Percentiles rank a stretch among this genome's conserved stretches.
phyloP scores from a whole-genome alignment of 2,888 invertebrate species.

The Pristionchus exspectatus region DNA sequence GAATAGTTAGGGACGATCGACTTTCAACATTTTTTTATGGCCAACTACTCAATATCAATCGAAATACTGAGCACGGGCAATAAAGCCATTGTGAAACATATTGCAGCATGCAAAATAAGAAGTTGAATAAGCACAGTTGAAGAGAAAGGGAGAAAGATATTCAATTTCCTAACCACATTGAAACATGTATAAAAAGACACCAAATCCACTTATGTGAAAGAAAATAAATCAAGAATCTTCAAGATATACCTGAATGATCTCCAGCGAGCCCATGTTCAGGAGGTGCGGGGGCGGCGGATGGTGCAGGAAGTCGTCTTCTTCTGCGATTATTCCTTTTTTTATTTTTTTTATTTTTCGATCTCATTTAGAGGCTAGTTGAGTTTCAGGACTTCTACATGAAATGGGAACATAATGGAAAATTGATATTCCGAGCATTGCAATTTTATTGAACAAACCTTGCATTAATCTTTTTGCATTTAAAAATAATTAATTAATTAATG shows the following conservation, averaged over 20 bases:
- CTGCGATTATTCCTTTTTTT: neutral
- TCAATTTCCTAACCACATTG: no score
- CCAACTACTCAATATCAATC: neutral
- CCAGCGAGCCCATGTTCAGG: conserved; percentile 41
- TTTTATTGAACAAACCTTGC: no score
- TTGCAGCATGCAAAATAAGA: no score
- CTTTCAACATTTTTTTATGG: neutral
- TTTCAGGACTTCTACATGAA: neutral
- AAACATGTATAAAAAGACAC: no score
- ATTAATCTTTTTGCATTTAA: neutral
- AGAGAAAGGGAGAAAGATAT: no score
- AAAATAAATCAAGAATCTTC: no score
- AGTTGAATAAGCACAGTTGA: neutral
- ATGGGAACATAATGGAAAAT: no score
- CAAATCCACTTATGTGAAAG: no score
- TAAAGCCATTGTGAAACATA: neutral
- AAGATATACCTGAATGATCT: conserved; percentile 48
- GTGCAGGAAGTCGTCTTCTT: conserved; percentile 48
- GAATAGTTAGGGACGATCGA: neutral
- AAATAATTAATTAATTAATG: no score
- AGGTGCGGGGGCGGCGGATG: conserved; percentile 52
- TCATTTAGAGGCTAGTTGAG: neutral
- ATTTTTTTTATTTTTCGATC: neutral
- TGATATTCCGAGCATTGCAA: no score
- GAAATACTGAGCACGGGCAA: neutral